A percentile compares a stretch with the other conserved stretches of the same genome.
Conservation (phyloP, 2,113 vertebrate genomes). For the Alexandromys fortis region DNA sequence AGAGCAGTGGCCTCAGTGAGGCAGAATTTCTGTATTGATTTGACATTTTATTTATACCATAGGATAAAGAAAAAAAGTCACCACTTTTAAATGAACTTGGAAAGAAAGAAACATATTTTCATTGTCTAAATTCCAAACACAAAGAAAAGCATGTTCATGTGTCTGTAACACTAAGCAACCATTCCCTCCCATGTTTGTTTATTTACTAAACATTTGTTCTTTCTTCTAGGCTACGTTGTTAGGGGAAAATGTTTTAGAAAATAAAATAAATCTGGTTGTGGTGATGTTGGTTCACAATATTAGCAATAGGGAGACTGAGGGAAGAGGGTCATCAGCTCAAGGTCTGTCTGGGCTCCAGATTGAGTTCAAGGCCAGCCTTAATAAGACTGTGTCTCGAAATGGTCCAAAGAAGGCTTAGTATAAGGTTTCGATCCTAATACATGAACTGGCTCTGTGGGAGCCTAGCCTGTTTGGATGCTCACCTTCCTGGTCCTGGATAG, state of each 20-base stretch:
- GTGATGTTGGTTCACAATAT: background rate
- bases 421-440: too few relatives aligned
- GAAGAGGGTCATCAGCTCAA: background rate
- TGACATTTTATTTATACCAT: background rate
- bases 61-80: background rate
- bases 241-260: background rate
- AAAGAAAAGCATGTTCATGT: background rate
- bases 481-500: too few relatives aligned
- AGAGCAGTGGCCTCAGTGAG: background rate
- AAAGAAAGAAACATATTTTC: background rate
- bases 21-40: rapidly evolving
- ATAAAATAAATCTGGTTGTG: background rate
- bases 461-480: too few relatives aligned
- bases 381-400: background rate
- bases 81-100: background rate
- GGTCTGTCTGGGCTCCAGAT: background rate
- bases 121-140: background rate
- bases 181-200: background rate
- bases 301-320: background rate
- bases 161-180: background rate
- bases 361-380: background rate
- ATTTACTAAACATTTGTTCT: background rate
- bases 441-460: too few relatives aligned
- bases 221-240: background rate
- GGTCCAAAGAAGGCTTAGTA: background rate